phyloP scores from a whole-genome alignment of 1,140 invertebrate species.

The Linepithema humile region DNA sequence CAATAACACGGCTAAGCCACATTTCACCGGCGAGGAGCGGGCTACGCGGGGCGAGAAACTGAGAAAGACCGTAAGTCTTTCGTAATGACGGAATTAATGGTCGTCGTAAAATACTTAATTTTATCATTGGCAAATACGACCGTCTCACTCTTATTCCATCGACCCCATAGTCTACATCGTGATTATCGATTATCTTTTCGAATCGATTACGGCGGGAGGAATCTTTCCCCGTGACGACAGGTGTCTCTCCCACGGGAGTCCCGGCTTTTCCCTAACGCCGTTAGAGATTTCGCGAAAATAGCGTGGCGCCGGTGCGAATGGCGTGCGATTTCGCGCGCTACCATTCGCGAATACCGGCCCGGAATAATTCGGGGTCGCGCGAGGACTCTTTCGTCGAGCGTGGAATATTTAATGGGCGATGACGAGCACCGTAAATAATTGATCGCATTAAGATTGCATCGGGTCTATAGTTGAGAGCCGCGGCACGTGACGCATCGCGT shows the following conservation, averaged over 20 bases:
- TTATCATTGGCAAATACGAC: background rate
- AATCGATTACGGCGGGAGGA: background rate
- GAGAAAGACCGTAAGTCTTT: slow-evolving; percentile 5
- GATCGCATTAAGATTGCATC: slow-evolving; percentile 57
- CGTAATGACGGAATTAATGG: background rate
- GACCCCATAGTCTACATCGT: background rate
- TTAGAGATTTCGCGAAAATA: slow-evolving; percentile 38
- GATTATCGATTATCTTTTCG: slow-evolving; percentile 24
- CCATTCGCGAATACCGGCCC: slow-evolving; percentile 50
- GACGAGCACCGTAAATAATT: slow-evolving; percentile 54
- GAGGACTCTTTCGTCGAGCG: slow-evolving; percentile 54
- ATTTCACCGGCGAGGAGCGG: background rate
- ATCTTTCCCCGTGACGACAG: slow-evolving; percentile 28
- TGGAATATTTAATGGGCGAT: slow-evolving; percentile 56
- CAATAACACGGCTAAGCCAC: slow-evolving; percentile 46
- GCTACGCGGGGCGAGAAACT: background rate
- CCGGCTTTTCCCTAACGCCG: slow-evolving; percentile 20
- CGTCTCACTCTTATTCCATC: background rate
- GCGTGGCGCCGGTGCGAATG: slow-evolving; percentile 16
- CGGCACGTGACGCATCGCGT: slow-evolving; percentile 51
- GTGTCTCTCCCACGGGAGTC: slow-evolving; percentile 26
- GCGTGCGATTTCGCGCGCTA: background rate
- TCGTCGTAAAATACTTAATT: slow-evolving; percentile 31
- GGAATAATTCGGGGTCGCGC: slow-evolving; percentile 52
- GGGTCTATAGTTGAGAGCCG: slow-evolving; percentile 57